Conservation (phyloP, 2,797 vertebrate genomes). For the Notamacropus eugenii region DNA sequence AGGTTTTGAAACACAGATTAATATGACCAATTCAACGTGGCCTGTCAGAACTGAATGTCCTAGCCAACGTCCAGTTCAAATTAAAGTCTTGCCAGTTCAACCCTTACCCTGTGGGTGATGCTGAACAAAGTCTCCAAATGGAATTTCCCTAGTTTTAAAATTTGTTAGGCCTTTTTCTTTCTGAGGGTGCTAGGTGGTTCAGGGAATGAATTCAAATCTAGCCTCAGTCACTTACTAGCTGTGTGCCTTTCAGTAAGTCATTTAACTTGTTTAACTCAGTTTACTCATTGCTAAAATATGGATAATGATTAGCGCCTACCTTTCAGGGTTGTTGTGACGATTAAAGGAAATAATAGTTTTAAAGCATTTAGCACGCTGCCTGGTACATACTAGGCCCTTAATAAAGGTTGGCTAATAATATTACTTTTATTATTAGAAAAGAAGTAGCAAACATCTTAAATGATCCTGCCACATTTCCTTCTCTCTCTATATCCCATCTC, state of each 20-base stretch:
- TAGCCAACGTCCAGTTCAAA: neutral
- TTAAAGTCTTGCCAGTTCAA: neutral
- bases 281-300: neutral
- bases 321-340: neutral
- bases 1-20: neutral
- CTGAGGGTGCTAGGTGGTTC: neutral
- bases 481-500: neutral
- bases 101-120: neutral
- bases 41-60: neutral
- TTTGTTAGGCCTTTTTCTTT: neutral
- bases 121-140: neutral
- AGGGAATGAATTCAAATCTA: neutral
- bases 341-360: neutral
- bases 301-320: neutral
- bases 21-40: neutral
- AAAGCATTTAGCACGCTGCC: neutral
- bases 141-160: neutral
- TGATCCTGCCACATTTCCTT: conserved; percentile 9
- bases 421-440: conserved; percentile 28
- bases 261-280: neutral
- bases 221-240: neutral
- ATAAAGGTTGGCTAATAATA: neutral
- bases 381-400: neutral
- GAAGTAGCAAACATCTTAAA: conserved; percentile 28
- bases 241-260: neutral